Conservation (phyloP, 2,888 invertebrate species). For the Octodonta nipae region DNA sequence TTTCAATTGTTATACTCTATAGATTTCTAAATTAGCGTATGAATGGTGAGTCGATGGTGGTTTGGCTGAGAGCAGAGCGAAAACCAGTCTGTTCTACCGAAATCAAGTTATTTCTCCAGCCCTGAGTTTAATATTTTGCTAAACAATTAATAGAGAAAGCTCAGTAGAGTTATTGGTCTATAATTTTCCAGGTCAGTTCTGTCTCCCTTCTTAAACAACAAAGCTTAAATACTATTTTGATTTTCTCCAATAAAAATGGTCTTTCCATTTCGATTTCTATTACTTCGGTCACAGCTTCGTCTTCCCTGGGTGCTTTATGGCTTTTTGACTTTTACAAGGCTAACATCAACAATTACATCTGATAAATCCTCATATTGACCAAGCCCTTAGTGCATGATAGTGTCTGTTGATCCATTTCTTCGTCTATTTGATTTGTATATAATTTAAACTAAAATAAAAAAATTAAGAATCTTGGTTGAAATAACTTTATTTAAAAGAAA, state of each 20-base stretch:
- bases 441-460: constrained; percentile 1
- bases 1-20: not conserved
- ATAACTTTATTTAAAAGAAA: no score
- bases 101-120: constrained; percentile 1
- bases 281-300: no score
- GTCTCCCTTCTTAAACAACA: constrained; percentile 1
- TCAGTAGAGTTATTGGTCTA: no score
- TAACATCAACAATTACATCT: no score
- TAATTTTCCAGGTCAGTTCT: constrained; percentile 1
- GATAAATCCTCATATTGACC: not conserved
- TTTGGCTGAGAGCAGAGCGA: not conserved
- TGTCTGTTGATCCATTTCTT: not conserved
- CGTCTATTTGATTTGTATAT: not conserved
- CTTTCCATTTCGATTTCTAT: no score
- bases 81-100: no score
- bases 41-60: not conserved
- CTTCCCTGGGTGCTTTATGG: no score
- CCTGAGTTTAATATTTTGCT: not conserved
- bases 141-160: not conserved
- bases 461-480: no score
- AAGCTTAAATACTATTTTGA: no score
- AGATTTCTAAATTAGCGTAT: not conserved
- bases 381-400: constrained; percentile 1
- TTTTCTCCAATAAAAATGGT: no score
- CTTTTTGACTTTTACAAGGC: no score